Evolutionary conservation across 2,113 vertebrate genomes (phyloP), one percentile per base, ranked within the genome.

Genomic region (Eurypyga helias): DNA sequence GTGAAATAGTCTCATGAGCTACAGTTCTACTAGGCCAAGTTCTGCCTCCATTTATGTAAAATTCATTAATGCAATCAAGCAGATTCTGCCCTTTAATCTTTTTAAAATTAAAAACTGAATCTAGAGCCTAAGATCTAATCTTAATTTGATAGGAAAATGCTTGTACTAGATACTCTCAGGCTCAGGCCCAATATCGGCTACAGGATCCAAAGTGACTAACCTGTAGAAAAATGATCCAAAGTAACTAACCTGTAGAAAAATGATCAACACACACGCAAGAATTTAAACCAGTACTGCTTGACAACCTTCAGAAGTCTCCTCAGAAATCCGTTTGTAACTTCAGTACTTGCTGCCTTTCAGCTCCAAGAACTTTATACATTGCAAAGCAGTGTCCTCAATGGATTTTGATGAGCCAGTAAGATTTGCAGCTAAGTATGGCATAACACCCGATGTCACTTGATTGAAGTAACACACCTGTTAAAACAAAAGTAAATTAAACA

Each of bases 391-490:
- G 48, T 98, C 98, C 93, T 98, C 98, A 92, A 98, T 98, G 65
- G 98, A 98, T 89, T 98, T 98, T 61, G 98, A 98, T 97, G 97
- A 98, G 81, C 98, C 98, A 58, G 97, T 97, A 55, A 98, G 92
- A 95, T 97, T 98, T 92, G 98, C 98, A 88, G 98, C 97, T 62
- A 98, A 96, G 73, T 98, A 98, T 34, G 97, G 97, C 83, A 98
- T 94, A 66, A 97, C 86, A 73, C 96, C 96, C 61, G 97, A 93
- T 38, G 98, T 98, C 72, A 97, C 94, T 95, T 98, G 98, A 82
- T 97, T 98, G 91, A 98, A 97, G 92, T 98, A 98, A 69, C 96
- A 97, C 38, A 99, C 98, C 98, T 99, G 97, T 96, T 91, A 85
- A 73, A 83, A 90, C 78, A 97, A 93, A 97, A 90, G 93, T 51